A percentile compares a stretch with the other conserved stretches of the same genome.
Evolutionary conservation across 2,888 invertebrate species (phyloP).

Genomic region (Lordiphosa fenestrarum): DNA sequence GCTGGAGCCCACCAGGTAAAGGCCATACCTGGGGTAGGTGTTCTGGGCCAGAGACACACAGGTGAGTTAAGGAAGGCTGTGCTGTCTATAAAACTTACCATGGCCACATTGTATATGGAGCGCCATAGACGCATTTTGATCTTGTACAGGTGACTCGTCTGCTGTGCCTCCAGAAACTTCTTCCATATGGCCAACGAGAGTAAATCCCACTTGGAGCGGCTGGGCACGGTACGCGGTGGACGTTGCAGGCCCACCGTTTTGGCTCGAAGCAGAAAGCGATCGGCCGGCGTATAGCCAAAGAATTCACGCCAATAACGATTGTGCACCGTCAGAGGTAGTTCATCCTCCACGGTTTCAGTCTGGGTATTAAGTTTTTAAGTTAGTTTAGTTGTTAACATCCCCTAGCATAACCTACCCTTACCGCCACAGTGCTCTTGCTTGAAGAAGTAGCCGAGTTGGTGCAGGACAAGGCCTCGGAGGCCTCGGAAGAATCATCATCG

Average conservation of each 20-base stretch:
- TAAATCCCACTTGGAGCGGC: slow-evolving; percentile 84
- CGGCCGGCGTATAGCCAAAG: slow-evolving; percentile 81
- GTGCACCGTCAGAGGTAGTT: slow-evolving; percentile 47
- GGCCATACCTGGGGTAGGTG: slow-evolving; percentile 85
- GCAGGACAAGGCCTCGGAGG: slow-evolving; percentile 24
- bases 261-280: slow-evolving; percentile 85
- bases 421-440: slow-evolving; percentile 17
- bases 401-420: slow-evolving; percentile 39
- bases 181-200: slow-evolving; percentile 90
- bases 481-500: slow-evolving; percentile 22
- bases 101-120: slow-evolving; percentile 87
- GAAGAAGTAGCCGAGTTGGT: slow-evolving; percentile 14
- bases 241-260: slow-evolving; percentile 85
- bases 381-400: no score
- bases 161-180: slow-evolving; percentile 88
- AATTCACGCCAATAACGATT: slow-evolving; percentile 73
- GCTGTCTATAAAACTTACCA: slow-evolving; percentile 81
- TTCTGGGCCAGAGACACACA: slow-evolving; percentile 47
- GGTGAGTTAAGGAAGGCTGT: background rate
- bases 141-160: slow-evolving; percentile 89
- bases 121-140: slow-evolving; percentile 93
- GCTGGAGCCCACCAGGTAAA: slow-evolving; percentile 98
- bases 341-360: slow-evolving; percentile 28
- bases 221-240: slow-evolving; percentile 84
- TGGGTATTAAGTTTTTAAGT: background rate